Conservation (phyloP, 2,888 invertebrate species). For the Malachius bipustulatus region DNA sequence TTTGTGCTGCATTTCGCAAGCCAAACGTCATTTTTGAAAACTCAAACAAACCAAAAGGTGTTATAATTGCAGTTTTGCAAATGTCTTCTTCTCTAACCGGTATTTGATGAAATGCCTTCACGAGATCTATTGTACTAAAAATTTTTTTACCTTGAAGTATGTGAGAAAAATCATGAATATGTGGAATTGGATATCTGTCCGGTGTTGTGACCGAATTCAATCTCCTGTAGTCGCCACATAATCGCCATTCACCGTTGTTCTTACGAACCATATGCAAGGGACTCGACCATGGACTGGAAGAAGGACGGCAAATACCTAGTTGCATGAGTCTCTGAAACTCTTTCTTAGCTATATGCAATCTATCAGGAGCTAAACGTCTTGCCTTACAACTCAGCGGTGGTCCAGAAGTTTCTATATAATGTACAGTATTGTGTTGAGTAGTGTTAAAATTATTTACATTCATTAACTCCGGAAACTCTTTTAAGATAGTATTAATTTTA, state of each 20-base stretch:
- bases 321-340: slow-evolving; percentile 19
- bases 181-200: slow-evolving; percentile 14
- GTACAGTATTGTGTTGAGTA: slow-evolving; percentile 18
- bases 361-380: slow-evolving; percentile 25
- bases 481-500: too few species aligned
- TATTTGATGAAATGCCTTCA: slow-evolving; percentile 28
- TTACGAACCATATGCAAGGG: slow-evolving; percentile 24
- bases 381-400: slow-evolving; percentile 22
- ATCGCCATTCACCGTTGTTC: slow-evolving; percentile 21
- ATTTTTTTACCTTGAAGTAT: slow-evolving; percentile 12
- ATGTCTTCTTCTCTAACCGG: slow-evolving; percentile 27
- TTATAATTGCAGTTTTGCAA: slow-evolving; percentile 30
- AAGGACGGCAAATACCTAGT: too few species aligned
- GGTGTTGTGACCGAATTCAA: slow-evolving; percentile 18
- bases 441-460: background rate
- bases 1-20: slow-evolving; percentile 29
- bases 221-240: slow-evolving; percentile 21
- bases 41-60: too few species aligned
- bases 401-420: slow-evolving; percentile 20
- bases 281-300: slow-evolving; percentile 21
- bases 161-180: slow-evolving; percentile 19
- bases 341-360: slow-evolving; percentile 13
- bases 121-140: slow-evolving; percentile 13
- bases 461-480: too few species aligned
- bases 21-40: too few species aligned